Evolutionary conservation across 2,888 invertebrate genomes (phyloP).

Genomic region (Polyommatus iphigenia): DNA sequence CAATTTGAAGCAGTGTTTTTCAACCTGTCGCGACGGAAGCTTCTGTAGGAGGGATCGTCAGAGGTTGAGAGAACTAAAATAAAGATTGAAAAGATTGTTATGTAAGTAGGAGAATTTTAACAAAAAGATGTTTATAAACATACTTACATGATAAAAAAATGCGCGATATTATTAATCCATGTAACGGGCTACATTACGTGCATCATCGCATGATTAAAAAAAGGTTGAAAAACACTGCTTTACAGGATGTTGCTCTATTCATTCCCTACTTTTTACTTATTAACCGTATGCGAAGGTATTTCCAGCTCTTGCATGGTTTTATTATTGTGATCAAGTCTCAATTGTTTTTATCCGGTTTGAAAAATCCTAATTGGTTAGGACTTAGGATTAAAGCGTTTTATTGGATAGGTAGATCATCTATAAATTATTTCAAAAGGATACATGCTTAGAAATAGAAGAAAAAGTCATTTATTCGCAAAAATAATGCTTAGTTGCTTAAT

Average conservation of each 20-base stretch:
- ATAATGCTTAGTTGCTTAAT: no score
- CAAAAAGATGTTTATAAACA: no score
- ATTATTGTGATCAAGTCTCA: neutral
- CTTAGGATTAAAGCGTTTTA: neutral
- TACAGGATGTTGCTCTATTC: constrained; percentile 36
- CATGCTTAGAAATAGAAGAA: neutral
- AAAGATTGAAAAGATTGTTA: no score
- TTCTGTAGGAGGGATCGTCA: no score
- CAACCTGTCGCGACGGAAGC: neutral
- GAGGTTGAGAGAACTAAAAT: no score
- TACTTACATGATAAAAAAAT: no score
- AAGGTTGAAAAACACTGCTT: constrained; percentile 39
- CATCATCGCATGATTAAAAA: no score
- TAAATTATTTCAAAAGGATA: neutral
- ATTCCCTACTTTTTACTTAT: constrained; percentile 10
- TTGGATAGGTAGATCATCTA: no score
- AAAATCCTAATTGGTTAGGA: neutral
- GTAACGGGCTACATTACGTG: no score
- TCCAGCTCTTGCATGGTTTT: neutral
- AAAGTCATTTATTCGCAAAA: neutral
- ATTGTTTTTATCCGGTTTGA: neutral
- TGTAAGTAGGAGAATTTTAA: no score
- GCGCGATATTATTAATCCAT: no score
- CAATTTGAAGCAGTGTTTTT: constrained; percentile 36
- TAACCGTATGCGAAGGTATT: neutral